phyloP scores from a whole-genome alignment of 1,140 invertebrate species.

The Drosophila oshimai region DNA sequence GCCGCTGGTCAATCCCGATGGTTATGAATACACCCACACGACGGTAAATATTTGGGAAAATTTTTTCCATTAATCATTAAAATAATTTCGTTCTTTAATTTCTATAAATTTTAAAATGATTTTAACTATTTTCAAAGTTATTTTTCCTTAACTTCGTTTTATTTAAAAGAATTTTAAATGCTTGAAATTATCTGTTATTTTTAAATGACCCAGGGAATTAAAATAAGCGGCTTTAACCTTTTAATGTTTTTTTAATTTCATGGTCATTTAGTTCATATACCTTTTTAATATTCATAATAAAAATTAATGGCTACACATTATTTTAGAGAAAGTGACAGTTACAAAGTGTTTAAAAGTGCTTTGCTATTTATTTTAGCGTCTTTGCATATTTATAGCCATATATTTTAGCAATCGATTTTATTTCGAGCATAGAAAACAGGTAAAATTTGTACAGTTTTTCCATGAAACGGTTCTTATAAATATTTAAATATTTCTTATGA shows the following conservation, averaged over 20 bases:
- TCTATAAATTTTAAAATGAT: neutral
- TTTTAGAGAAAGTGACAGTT: neutral
- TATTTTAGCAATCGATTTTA: neutral
- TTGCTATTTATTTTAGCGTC: no score
- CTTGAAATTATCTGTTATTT: no score
- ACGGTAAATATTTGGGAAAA: conserved; percentile 78
- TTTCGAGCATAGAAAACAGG: neutral
- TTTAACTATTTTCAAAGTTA: no score
- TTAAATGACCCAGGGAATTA: no score
- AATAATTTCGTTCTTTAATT: neutral
- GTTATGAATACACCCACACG: conserved; percentile 86
- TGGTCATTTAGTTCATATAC: neutral
- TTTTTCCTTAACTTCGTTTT: no score
- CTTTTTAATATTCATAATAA: neutral
- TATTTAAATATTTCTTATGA: neutral
- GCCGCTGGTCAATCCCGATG: conserved; percentile 87
- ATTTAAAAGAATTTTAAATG: no score
- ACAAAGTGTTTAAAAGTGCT: neutral
- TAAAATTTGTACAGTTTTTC: neutral
- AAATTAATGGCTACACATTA: neutral
- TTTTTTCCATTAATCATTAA: neutral
- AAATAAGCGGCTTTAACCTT: no score
- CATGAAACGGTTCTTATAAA: neutral
- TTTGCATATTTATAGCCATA: neutral
- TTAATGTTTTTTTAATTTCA: no score